Base-by-base conservation (phyloP, 1,140 invertebrate species). In the Caenorhabditis remanei region DNA sequence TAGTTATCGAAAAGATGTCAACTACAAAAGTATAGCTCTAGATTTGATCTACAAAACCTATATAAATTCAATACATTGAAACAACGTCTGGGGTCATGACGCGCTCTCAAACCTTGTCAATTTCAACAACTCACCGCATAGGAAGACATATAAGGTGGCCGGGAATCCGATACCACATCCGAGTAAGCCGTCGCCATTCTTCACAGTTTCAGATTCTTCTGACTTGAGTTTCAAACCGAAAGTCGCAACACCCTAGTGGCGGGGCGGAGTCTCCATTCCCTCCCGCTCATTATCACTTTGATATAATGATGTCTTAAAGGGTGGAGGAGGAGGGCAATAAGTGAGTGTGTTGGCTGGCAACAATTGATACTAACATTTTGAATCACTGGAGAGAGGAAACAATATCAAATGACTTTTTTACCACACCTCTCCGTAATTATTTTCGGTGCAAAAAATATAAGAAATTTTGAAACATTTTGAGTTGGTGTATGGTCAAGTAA, bases 81-180 rank as follows among this genome's bases (percentile, higher is more conserved):
- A 32, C 32, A 1, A 32, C 2, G 2, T 32, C 2, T 32, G 32
- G 32, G 2, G 32, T 2, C 32, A 2, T 32, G 32, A 32, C 32
- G 32, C 32, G n/a, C n/a, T n/a, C n/a, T n/a, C n/a, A n/a, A n/a
- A n/a, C 32, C 2, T 32, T 1, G 32, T 2, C 32, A 32, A 32
- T 32, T 32, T 8, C 56, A 0, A 40, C 24, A 50, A 79, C 71
- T 79, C 19, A 79, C 71, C 6, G 71, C 46, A 24, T 79, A 79
- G 14, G 71, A 79, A 79, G 71, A 79, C 71, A 79, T 79, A n/a
- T 79, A 79, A 24, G 71, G 71, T 48, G 71, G 71, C 4, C 71
- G 32, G 6, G 71, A 79, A 50, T 79, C 46, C 7, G 21, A 41
- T 21, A 53, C 71, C 32, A 32, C 32, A 32, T 32, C 32, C 32